A percentile compares a stretch with the other conserved stretches of the same genome.
phyloP scores from a whole-genome alignment of 2,113 vertebrate species.

The Nothoprocta perdicaria region DNA sequence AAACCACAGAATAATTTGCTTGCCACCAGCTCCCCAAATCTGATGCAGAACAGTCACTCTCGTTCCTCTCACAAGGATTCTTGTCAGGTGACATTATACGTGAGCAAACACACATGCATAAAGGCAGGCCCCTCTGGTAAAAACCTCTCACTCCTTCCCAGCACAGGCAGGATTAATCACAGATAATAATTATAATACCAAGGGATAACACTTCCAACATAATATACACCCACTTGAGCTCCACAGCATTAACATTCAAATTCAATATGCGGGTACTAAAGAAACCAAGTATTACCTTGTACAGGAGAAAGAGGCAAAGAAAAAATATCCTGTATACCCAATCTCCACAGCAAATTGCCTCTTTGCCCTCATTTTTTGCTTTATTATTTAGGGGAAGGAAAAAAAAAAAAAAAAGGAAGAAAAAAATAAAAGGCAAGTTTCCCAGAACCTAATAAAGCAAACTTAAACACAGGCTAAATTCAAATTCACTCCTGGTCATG shows the following conservation, averaged over 20 bases:
- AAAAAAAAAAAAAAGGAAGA: neutral
- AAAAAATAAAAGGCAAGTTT: neutral
- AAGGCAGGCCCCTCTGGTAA: conserved; percentile 28
- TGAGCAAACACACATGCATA: neutral
- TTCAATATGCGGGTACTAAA: conserved; percentile 29
- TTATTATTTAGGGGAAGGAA: neutral
- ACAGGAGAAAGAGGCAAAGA: neutral
- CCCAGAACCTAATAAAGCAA: neutral
- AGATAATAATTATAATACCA: conserved; percentile 57
- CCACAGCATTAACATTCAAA: conserved; percentile 43
- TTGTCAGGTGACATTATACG: neutral
- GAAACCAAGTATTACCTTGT: conserved; percentile 15
- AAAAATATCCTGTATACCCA: conserved; percentile 18
- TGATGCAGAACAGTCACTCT: neutral
- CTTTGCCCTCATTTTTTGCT: neutral
- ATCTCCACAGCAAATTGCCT: neutral
- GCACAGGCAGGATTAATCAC: conserved; percentile 51
- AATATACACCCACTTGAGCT: conserved; percentile 46
- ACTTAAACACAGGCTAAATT: neutral
- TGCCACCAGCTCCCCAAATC: neutral
- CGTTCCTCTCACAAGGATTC: neutral
- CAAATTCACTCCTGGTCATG: neutral
- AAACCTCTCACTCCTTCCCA: conserved; percentile 32
- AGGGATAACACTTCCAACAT: conserved; percentile 44
- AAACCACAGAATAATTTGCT: neutral